phyloP scores from a whole-genome alignment of 2,113 vertebrate species.

The Gracilinanus agilis region DNA sequence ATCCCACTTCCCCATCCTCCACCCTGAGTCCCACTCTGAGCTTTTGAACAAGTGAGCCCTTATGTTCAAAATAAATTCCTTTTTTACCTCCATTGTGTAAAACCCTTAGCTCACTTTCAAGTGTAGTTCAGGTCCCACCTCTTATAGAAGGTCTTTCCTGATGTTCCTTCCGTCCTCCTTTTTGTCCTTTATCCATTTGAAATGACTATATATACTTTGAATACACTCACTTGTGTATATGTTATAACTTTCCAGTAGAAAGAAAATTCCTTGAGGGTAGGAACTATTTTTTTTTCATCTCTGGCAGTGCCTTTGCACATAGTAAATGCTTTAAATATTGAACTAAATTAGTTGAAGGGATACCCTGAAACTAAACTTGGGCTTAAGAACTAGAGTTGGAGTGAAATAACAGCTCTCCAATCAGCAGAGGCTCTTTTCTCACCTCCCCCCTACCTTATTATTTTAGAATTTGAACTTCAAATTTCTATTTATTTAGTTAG shows the following conservation, averaged over 20 bases:
- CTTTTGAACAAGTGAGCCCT: neutral
- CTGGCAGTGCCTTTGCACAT: neutral
- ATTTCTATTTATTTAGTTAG: accelerated
- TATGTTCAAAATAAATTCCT: neutral
- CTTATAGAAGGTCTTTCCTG: neutral
- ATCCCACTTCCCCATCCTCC: neutral
- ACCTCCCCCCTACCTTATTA: neutral
- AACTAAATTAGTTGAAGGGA: neutral
- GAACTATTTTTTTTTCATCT: neutral
- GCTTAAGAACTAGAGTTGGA: neutral
- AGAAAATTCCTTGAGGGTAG: neutral
- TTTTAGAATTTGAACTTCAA: neutral
- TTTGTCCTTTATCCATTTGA: neutral
- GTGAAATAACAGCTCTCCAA: neutral
- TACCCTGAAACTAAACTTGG: neutral
- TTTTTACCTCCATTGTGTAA: neutral
- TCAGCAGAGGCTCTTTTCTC: neutral
- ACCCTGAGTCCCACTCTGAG: neutral
- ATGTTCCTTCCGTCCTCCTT: neutral
- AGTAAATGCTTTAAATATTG: neutral
- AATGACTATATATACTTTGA: neutral
- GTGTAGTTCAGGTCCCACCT: neutral
- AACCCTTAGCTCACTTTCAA: neutral
- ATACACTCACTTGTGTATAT: neutral
- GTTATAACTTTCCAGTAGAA: neutral